Conservation (phyloP, 2,888 invertebrate species). For the Herminia tarsipennalis region DNA sequence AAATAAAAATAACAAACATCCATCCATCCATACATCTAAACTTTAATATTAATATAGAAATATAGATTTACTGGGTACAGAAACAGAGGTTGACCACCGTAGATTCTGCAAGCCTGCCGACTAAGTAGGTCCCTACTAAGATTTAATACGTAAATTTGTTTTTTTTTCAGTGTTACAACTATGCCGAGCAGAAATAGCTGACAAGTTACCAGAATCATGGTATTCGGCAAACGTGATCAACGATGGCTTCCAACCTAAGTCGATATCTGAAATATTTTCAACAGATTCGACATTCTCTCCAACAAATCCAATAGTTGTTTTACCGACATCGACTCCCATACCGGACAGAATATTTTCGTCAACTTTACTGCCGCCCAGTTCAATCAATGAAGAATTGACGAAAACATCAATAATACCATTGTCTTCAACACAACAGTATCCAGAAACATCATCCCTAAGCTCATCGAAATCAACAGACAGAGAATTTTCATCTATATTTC, state of each 20-base stretch:
- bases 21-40: too few species aligned
- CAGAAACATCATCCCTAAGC: constrained; percentile 5
- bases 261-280: constrained; percentile 73
- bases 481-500: constrained; percentile 12
- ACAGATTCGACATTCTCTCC: constrained; percentile 62
- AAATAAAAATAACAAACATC: too few species aligned
- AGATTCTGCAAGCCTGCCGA: too few species aligned
- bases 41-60: too few species aligned
- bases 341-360: constrained; percentile 36
- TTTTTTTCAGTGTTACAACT: constrained; percentile 76
- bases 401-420: constrained; percentile 13
- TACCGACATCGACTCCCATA: constrained; percentile 32
- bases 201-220: constrained; percentile 65
- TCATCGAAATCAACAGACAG: constrained; percentile 11
- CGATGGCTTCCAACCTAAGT: constrained; percentile 72
- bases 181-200: constrained; percentile 71
- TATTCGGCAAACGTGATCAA: constrained; percentile 75
- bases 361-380: constrained; percentile 32
- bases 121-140: too few species aligned
- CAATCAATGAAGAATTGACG: constrained; percentile 14
- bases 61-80: too few species aligned
- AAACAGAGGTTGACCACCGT: too few species aligned
- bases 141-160: too few species aligned
- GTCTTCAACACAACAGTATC: constrained; percentile 24
- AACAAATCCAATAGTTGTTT: constrained; percentile 58